Evolutionary conservation across 2,113 vertebrate genomes (phyloP).

Genomic region (Silurus glanis): DNA sequence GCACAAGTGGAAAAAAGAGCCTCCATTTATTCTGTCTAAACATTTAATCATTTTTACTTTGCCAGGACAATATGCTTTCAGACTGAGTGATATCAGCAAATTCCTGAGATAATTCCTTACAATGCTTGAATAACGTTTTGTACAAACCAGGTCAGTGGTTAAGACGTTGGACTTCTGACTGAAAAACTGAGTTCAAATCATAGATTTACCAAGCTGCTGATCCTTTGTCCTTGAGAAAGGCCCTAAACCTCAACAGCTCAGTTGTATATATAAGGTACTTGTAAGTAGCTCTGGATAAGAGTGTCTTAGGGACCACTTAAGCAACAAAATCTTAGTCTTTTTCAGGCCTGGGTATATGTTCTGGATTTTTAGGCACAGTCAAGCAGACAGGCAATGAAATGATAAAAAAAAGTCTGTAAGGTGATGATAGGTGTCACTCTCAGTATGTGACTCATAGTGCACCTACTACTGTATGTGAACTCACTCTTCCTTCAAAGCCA

Average conservation of each 20-base stretch:
- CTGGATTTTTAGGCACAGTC: neutral
- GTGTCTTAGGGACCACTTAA: neutral
- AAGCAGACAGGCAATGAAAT: neutral
- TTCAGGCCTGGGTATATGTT: neutral
- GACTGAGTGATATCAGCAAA: neutral
- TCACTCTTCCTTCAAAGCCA: neutral
- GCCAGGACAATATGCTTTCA: neutral
- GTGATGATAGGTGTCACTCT: neutral
- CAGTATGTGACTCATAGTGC: constrained; percentile 5
- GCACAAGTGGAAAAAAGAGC: neutral
- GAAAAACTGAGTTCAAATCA: too few relatives aligned
- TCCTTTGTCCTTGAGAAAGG: too few relatives aligned
- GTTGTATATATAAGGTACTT: too few relatives aligned
- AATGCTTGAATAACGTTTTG: neutral
- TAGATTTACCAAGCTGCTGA: too few relatives aligned
- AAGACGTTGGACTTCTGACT: too few relatives aligned
- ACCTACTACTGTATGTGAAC: constrained; percentile 10
- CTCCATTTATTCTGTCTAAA: neutral
- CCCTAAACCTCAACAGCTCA: too few relatives aligned
- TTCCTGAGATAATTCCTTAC: neutral
- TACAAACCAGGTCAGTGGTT: too few relatives aligned
- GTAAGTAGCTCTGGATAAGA: too few relatives aligned
- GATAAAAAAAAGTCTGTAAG: constrained; percentile 3
- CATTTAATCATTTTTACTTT: neutral
- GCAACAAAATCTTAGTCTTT: constrained; percentile 5